Conservation (phyloP, 2,888 invertebrate genomes). For the Polydrusus cervinus region DNA sequence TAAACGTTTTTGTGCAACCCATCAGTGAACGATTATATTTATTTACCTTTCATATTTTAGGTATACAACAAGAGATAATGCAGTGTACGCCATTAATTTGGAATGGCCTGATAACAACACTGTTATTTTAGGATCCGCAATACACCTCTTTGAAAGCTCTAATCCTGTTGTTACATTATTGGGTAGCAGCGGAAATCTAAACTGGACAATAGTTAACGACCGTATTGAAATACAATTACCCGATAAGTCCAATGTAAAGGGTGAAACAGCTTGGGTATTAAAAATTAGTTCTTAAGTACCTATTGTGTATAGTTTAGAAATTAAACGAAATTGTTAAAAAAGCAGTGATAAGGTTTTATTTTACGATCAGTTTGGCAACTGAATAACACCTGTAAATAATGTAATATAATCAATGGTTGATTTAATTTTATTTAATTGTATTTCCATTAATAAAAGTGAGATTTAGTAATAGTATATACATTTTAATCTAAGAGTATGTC, state of each 20-base stretch:
- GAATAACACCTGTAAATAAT: no score
- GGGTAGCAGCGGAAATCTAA: constrained; percentile 69
- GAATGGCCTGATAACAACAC: constrained; percentile 79
- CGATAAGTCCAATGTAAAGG: constrained; percentile 69
- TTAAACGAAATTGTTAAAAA: no score
- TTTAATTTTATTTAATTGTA: no score
- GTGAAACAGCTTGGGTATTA: constrained; percentile 72
- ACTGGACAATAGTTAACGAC: constrained; percentile 61
- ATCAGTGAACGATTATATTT: no score
- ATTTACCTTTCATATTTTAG: constrained; percentile 13
- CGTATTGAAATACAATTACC: constrained; percentile 66
- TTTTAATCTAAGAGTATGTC: no score
- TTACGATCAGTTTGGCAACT: no score
- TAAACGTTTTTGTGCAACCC: no score
- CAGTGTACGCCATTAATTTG: constrained; percentile 1
- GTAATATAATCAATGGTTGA: no score
- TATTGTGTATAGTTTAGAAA: no score
- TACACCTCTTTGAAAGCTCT: constrained; percentile 57
- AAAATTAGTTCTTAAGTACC: constrained; percentile 59
- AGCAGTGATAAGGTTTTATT: no score
- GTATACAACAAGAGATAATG: constrained; percentile 59
- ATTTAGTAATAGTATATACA: no score
- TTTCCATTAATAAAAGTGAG: no score
- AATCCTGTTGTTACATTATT: constrained; percentile 71
- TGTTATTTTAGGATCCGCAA: constrained; percentile 71